Evolutionary conservation across 2,888 invertebrate genomes (phyloP).

Genomic region (Apoda limacodes): DNA sequence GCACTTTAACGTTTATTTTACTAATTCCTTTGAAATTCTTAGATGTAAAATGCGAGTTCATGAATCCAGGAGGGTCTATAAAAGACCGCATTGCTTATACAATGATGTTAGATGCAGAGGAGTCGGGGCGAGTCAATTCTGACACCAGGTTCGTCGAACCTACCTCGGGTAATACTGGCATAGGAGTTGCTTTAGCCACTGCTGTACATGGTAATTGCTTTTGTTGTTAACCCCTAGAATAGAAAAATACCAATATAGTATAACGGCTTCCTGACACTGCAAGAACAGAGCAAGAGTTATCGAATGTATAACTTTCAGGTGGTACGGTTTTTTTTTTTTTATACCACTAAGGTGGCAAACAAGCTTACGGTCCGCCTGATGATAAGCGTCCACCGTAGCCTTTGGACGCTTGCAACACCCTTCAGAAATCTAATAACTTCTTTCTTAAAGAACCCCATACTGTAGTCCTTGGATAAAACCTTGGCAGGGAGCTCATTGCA

Average conservation of each 20-base stretch:
- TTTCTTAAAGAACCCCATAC: too few relatives aligned
- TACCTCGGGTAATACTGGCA: conserved; percentile 86
- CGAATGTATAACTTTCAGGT: too few relatives aligned
- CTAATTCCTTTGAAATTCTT: conserved; percentile 22
- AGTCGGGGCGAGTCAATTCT: conserved; percentile 80
- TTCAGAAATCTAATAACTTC: too few relatives aligned
- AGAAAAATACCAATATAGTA: not conserved
- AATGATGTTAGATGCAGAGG: conserved; percentile 94
- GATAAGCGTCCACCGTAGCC: too few relatives aligned
- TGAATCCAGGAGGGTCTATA: conserved; percentile 95
- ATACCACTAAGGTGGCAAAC: too few relatives aligned
- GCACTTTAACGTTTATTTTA: not conserved
- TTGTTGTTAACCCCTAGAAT: too few relatives aligned
- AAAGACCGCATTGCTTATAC: conserved; percentile 91
- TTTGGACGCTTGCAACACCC: too few relatives aligned
- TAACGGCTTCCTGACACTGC: not conserved
- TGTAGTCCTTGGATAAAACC: too few relatives aligned
- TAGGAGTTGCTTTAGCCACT: conserved; percentile 91
- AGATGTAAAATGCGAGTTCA: conserved; percentile 96
- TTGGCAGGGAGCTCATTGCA: too few relatives aligned
- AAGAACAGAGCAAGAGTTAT: too few relatives aligned
- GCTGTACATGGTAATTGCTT: conserved; percentile 76
- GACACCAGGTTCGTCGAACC: conserved; percentile 91
- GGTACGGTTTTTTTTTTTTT: too few relatives aligned
- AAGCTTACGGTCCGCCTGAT: too few relatives aligned